Conservation (phyloP, 2,113 vertebrate genomes). For the Ammodramus savannarum region DNA sequence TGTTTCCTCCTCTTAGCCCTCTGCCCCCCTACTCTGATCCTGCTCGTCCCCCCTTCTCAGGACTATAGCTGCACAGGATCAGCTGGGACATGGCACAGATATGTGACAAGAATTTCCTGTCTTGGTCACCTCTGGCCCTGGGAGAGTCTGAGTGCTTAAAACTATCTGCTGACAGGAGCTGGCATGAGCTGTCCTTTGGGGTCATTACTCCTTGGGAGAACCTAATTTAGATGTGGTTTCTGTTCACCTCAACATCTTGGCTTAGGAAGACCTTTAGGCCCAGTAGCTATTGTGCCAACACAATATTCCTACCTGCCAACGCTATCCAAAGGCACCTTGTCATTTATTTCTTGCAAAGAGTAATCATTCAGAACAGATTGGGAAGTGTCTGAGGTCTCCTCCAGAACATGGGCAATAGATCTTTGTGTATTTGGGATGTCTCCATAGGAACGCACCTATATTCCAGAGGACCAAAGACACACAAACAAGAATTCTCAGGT, state of each 20-base stretch:
- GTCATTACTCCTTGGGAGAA: background rate
- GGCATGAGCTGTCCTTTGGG: background rate
- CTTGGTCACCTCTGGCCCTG: rapidly evolving
- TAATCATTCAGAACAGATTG: background rate
- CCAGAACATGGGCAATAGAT: background rate
- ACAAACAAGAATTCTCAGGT: slow-evolving; percentile 82
- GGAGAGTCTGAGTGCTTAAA: background rate
- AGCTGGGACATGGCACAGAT: background rate
- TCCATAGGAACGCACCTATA: slow-evolving; percentile 82
- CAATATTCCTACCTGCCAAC: background rate
- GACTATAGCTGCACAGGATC: too few species aligned
- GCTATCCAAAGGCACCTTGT: background rate
- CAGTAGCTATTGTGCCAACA: background rate
- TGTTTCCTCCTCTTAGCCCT: background rate
- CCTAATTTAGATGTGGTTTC: background rate
- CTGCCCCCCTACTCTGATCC: background rate
- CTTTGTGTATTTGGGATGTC: background rate
- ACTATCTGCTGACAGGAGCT: background rate
- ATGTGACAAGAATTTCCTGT: background rate
- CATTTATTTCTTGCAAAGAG: background rate
- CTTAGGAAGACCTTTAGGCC: background rate
- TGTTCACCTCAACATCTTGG: background rate
- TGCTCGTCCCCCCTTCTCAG: background rate
- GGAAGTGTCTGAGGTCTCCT: background rate
- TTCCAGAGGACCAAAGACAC: slow-evolving; percentile 76